Base-by-base conservation (phyloP, 2,113 vertebrate species). In the Gymnarchus niloticus region DNA sequence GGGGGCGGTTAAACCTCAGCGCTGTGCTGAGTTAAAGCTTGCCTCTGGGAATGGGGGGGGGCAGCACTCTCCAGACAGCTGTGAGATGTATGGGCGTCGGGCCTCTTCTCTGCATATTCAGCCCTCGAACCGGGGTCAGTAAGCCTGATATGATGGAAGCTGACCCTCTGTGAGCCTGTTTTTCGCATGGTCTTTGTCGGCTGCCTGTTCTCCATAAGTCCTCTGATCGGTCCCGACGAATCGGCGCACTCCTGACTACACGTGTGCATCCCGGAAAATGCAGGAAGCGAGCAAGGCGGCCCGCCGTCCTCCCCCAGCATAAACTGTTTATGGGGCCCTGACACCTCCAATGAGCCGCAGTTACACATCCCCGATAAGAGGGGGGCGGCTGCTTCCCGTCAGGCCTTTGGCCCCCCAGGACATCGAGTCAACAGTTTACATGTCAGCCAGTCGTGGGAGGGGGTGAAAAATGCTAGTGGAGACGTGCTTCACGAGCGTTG, bases 261-360 rank as follows among this genome's bases (percentile, higher is more conserved):
- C n/a, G n/a, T n/a, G n/a, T n/a, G n/a, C n/a, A n/a, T n/a, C n/a
- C n/a, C n/a, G n/a, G n/a, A n/a, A n/a, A n/a, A n/a, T n/a, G n/a
- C n/a, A n/a, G n/a, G n/a, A n/a, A n/a, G 28, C 23, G 28, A n/a
- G 14, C 28, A 17, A 2, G 65, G 65, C 3, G 65, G 65, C 4
- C 33, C 7, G 54, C 33, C 33, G 21, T 59, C 54, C 82, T 33
- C 82, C 37, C 12, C 54, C 37, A 57, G 54, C 8, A 4, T 83
- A 83, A 83, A 83, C 82, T 59, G 82, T 83, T 57, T 83, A 83
- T 54, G 41, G 54, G 82, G 33, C 52, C 52, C 48, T 46, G 82
- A 83, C 82, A 83, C 82, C 82, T 59, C 54, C 19, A 37, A 8
- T 54, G 41, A 28, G 41, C 54, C 54, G 33, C 37, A 9, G 82